Base-by-base conservation (phyloP, 1,140 invertebrate species). In the Laodelphax striatellus region DNA sequence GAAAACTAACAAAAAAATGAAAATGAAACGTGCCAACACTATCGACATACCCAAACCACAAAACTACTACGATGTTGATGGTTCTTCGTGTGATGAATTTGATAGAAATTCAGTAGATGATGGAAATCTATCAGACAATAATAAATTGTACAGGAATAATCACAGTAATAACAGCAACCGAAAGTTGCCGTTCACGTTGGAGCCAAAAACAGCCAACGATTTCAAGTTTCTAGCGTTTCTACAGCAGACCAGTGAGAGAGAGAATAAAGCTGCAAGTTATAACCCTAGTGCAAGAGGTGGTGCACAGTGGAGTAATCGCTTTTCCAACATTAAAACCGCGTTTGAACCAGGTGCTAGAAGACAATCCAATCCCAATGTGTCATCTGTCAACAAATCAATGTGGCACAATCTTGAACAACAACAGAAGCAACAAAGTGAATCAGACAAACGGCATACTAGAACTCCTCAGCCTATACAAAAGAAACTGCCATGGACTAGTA, bases 11-110 rank as follows among this genome's bases (percentile, higher is more conserved):
- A 88, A 87, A 65, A 88, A 87, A 66, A 75, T 82, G 4, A 82
- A 85, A 64, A 89, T 91, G 79, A 92, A 91, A 74, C 77, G 90
- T 21, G 88, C 88, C 0, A 92, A 92, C 61, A 92, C 89, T 2
- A 90, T 92, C 61, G 88, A 92, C 67, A 90, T 92, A 68, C 87
- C 88, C 0, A 87, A 87, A 68, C 83, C 82, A 0, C 68, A 78
- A 11, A 76, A 76, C 43, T 79, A 74, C 63, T 81, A 79, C 65
- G 75, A 79, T 44, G 63, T 65, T 65, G 75, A 79, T 43, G 62
- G 65, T 19, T 68, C 65, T n/a, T 66, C 67, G 17, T 68, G 64
- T 10, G 67, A 68, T 43, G 68, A 71, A 22, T 66, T 65, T 38
- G 67, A 65, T 14, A 58, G 44, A 9, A 65, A 65, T n/a, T 61